Percentiles rank a stretch among this genome's conserved stretches.
Conservation (phyloP, 2,888 invertebrate species). For the Hyposoter dolosus region DNA sequence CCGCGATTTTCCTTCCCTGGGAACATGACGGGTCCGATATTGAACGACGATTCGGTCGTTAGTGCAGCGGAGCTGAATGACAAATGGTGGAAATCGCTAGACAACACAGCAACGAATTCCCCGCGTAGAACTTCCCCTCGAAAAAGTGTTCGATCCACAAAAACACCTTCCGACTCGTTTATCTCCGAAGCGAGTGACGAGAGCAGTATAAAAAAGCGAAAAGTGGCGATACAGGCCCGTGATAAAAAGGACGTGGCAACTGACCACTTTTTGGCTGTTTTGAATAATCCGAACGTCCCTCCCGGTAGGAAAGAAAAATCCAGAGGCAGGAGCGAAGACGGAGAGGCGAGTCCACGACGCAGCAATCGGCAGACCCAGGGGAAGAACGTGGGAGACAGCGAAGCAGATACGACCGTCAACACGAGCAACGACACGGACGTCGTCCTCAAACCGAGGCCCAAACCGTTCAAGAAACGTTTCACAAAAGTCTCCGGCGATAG, state of each 20-base stretch:
- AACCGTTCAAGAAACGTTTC: slow-evolving; percentile 39
- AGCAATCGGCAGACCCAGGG: not conserved
- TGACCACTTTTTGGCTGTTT: slow-evolving; percentile 44
- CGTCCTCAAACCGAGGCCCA: slow-evolving; percentile 17
- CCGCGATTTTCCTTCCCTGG: slow-evolving; percentile 27
- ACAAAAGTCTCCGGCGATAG: not conserved
- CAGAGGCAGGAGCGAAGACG: not conserved
- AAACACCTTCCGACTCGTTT: not conserved
- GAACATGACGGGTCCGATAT: slow-evolving; percentile 32
- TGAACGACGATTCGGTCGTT: slow-evolving; percentile 33
- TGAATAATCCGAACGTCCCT: slow-evolving; percentile 16
- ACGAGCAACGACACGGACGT: slow-evolving; percentile 56
- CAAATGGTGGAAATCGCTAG: slow-evolving; percentile 61
- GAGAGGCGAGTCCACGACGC: not conserved
- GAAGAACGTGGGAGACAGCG: not conserved
- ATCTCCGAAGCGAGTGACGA: slow-evolving; percentile 44
- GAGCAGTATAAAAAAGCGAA: slow-evolving; percentile 48
- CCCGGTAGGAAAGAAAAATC: not conserved
- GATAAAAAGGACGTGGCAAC: slow-evolving; percentile 11
- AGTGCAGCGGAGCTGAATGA: slow-evolving; percentile 4
- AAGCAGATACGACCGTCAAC: not conserved
- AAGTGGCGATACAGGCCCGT: not conserved
- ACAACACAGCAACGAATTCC: slow-evolving; percentile 30
- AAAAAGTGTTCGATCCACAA: slow-evolving; percentile 3
- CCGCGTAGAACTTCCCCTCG: slow-evolving; percentile 30